Conservation (phyloP, 2,113 vertebrate species). For the Rhipidura dahli region DNA sequence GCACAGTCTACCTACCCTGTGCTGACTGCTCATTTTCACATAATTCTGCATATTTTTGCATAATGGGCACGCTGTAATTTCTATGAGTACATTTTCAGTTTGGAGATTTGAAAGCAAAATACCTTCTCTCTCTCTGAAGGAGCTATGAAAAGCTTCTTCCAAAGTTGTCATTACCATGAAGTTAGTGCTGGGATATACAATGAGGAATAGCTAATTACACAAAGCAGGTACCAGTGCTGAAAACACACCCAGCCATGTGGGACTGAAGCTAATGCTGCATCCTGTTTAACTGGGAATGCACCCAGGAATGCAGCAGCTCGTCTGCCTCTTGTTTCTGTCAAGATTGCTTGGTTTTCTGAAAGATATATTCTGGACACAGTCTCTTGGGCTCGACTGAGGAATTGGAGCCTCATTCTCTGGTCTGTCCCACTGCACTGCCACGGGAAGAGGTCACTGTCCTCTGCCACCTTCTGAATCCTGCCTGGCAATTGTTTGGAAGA, state of each 20-base stretch:
- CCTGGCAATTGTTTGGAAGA: neutral
- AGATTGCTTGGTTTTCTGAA: neutral
- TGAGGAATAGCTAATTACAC: neutral
- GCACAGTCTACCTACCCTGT: neutral
- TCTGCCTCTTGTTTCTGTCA: neutral
- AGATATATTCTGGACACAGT: neutral
- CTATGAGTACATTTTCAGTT: neutral
- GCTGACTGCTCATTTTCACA: slow-evolving; percentile 17
- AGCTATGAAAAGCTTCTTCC: neutral
- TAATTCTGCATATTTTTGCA: slow-evolving; percentile 36
- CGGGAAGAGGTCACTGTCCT: neutral
- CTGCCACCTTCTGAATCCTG: neutral
- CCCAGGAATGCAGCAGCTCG: neutral
- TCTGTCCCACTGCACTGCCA: neutral
- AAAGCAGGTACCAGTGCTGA: neutral
- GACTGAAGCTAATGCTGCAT: neutral
- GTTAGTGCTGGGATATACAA: neutral
- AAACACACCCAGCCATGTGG: neutral
- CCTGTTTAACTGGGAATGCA: neutral
- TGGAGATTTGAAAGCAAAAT: neutral
- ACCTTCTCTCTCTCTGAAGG: neutral
- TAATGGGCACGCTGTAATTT: neutral
- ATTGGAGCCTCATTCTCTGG: neutral
- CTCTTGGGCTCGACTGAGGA: neutral
- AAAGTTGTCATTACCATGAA: neutral